phyloP scores from a whole-genome alignment of 2,797 vertebrate species.

The Podarcis siculus region DNA sequence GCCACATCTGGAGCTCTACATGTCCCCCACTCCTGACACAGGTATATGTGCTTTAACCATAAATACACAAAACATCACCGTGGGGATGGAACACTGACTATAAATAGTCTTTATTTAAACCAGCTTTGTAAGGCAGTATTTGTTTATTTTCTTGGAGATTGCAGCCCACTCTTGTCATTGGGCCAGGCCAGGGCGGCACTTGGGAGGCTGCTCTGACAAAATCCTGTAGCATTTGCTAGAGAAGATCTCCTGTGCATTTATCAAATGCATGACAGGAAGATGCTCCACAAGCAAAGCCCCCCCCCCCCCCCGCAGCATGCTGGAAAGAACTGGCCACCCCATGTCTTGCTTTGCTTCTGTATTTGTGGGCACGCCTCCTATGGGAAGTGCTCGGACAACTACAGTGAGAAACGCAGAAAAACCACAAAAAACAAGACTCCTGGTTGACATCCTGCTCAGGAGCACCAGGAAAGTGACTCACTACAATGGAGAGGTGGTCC shows the following conservation, averaged over 20 bases:
- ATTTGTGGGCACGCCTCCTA: not conserved
- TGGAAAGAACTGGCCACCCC: no score
- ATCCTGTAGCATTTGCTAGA: not conserved
- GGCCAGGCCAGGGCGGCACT: no score
- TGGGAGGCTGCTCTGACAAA: no score
- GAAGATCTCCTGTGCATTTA: not conserved
- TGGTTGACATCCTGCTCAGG: not conserved
- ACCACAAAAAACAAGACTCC: no score
- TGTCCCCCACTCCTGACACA: no score
- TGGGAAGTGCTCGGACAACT: not conserved
- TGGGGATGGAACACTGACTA: not conserved
- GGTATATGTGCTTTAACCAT: not conserved
- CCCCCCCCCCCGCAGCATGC: no score
- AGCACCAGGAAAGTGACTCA: not conserved
- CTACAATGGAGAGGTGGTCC: not conserved
- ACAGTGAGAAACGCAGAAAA: not conserved
- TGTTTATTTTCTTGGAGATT: no score
- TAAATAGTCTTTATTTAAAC: not conserved
- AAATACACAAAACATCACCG: no score
- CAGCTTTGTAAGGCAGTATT: not conserved
- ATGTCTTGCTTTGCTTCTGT: not conserved
- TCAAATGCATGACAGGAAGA: no score
- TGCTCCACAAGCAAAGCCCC: not conserved
- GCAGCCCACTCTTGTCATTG: no score
- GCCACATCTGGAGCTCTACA: no score